Percentiles rank a stretch among this genome's conserved stretches.
Conservation (phyloP, 2,797 vertebrate species). For the Thamnophis elegans region DNA sequence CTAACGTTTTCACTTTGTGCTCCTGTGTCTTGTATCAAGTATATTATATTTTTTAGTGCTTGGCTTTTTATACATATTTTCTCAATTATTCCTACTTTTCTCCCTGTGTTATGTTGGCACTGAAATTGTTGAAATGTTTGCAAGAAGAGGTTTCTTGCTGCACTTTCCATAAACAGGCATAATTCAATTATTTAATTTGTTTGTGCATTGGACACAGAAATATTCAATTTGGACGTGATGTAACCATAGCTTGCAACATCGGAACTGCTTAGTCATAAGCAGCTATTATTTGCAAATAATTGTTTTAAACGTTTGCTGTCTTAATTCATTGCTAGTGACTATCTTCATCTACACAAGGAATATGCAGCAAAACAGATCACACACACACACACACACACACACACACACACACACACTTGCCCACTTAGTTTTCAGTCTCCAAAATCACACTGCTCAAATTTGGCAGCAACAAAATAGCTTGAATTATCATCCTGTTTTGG, state of each 20-base stretch:
- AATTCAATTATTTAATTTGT: conserved; percentile 23
- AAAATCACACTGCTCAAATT: neutral
- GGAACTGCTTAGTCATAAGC: conserved; percentile 24
- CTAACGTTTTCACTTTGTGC: conserved; percentile 13
- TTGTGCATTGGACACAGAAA: conserved; percentile 7
- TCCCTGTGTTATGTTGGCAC: neutral
- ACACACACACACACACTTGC: no score
- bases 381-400: no score
- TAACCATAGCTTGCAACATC: neutral
- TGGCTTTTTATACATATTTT: neutral
- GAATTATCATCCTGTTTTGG: neutral
- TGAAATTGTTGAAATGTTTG: conserved; percentile 7
- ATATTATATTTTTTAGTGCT: neutral
- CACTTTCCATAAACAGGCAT: conserved; percentile 5
- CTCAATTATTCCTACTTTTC: neutral
- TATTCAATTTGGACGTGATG: conserved; percentile 8
- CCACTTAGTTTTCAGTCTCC: neutral
- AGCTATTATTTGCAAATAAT: conserved; percentile 6
- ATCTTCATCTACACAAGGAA: neutral
- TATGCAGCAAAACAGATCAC: neutral
- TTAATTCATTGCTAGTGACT: neutral
- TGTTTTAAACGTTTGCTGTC: neutral
- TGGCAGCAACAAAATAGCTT: neutral
- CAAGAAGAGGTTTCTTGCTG: conserved; percentile 25
- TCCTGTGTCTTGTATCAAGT: neutral